Evolutionary conservation across 1,140 invertebrate species (phyloP).

Genomic region (Nymphalis io): DNA sequence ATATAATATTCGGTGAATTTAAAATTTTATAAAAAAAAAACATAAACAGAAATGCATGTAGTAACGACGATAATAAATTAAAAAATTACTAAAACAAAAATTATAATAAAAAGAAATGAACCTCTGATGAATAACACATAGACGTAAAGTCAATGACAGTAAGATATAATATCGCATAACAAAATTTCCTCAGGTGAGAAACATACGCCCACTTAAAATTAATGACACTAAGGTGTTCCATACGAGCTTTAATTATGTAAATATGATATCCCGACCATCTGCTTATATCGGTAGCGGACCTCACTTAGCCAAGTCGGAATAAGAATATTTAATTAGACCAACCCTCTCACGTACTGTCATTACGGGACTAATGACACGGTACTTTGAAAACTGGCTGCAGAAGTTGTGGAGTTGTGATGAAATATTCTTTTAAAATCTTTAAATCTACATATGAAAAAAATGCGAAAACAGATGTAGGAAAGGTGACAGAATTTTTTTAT

Average conservation of each 20-base stretch:
- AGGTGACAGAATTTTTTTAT: background rate
- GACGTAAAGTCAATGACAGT: background rate
- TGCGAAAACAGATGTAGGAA: background rate
- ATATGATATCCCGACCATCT: slow-evolving; percentile 39
- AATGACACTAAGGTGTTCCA: slow-evolving; percentile 28
- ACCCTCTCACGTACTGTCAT: slow-evolving; percentile 38
- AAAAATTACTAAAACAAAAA: slow-evolving; percentile 8
- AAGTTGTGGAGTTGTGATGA: slow-evolving; percentile 19
- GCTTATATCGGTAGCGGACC: slow-evolving; percentile 36
- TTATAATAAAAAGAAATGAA: background rate
- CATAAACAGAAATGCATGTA: background rate
- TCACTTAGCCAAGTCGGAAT: slow-evolving; percentile 36
- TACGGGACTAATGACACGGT: slow-evolving; percentile 40
- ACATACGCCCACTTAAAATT: slow-evolving; percentile 18
- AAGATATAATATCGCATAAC: background rate
- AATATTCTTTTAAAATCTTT: slow-evolving; percentile 16
- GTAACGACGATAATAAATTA: slow-evolving; percentile 2
- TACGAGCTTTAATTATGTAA: slow-evolving; percentile 34
- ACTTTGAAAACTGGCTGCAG: slow-evolving; percentile 19
- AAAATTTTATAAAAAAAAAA: background rate
- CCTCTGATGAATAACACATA: background rate
- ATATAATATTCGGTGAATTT: no score
- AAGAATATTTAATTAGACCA: slow-evolving; percentile 45
- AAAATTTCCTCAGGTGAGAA: background rate
- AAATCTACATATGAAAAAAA: background rate